Evolutionary conservation across 2,113 vertebrate genomes (phyloP), one percentile per base, ranked within the genome.

Genomic region (Bucco capensis): DNA sequence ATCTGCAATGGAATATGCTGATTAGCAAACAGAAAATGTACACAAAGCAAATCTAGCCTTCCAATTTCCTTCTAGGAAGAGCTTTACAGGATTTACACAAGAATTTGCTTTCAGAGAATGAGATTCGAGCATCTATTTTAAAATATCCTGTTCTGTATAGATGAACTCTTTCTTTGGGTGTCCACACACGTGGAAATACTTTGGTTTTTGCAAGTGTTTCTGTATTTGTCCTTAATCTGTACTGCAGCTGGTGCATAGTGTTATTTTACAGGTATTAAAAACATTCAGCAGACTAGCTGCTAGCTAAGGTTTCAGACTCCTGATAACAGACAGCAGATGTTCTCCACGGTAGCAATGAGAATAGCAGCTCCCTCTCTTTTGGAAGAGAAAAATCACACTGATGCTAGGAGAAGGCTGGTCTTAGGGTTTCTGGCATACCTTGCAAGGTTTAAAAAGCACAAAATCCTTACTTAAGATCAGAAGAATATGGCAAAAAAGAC

Each of bases 221-320:
- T 72, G 12, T 57, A 16, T 66, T 93, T 70, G 51, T 70, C 47
- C 74, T 89, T 93, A 82, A 91, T 89, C 64, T 76, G 27, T 79
- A 60, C 38, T 67, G 86, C 95, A 96, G 74, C 89, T 96, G 95
- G 81, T 83, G 27, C 30, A 56, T 47, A 62, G 46, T 87, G 81
- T 93, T 92, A 65, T 92, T 95, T 79, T 70, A 89, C 64, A 92
- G 75, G 89, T 90, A 92, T 80, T 91, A 85, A 94, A 93, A 95
- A 85, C 85, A 92, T 87, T 50, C 47, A 87, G 37, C 31, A 31
- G 77, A 12, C 62, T 86, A 60, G 74, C 69, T 91, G 62, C 78
- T 84, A 87, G 86, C 89, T 95, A 89, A 83, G n/a, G 60, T 93
- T 95, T 93, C 89, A 85, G 27, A 13, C 70, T 88, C 58, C 23